These are phyloP conservation scores for Amphipyra tragopoginis DNA, from an alignment of 2,888 invertebrate species.

Conservation along the genomic window DNA sequence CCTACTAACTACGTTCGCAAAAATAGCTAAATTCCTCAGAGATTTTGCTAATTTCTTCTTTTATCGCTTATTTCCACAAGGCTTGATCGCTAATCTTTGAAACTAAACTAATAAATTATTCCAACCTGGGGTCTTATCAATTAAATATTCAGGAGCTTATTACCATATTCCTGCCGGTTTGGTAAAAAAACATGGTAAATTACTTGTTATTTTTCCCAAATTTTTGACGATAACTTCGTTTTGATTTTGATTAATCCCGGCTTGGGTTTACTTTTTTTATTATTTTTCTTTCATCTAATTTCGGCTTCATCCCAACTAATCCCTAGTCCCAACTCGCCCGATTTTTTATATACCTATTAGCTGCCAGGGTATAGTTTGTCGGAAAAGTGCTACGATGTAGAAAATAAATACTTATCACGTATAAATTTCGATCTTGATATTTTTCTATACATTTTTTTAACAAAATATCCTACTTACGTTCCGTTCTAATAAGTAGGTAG, in stretches of 20 bases:
- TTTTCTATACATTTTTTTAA: too few relatives aligned
- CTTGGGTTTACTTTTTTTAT: too few relatives aligned
- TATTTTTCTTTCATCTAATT: too few relatives aligned
- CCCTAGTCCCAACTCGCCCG: too few relatives aligned
- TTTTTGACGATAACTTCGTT: slow-evolving; percentile 28
- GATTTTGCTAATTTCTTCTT: slow-evolving; percentile 4
- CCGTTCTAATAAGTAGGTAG: too few relatives aligned
- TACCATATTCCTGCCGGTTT: slow-evolving; percentile 41
- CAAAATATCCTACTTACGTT: too few relatives aligned
- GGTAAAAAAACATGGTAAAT: slow-evolving; percentile 22
- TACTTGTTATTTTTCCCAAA: slow-evolving; percentile 27
- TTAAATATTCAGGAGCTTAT: slow-evolving; percentile 42
- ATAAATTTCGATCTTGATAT: too few relatives aligned
- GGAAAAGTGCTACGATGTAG: too few relatives aligned
- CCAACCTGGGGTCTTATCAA: slow-evolving; percentile 11
- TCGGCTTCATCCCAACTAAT: too few relatives aligned
- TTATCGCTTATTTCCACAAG: slow-evolving; percentile 8
- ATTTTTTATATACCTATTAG: too few relatives aligned
- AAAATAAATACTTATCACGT: too few relatives aligned
- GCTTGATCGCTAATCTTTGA: slow-evolving; percentile 14
- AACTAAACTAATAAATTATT: slow-evolving; percentile 35
- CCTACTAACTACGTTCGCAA: neutral
- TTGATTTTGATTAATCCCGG: slow-evolving; percentile 19
- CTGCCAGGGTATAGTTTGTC: too few relatives aligned
- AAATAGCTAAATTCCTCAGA: slow-evolving; percentile 5